A percentile compares a stretch with the other conserved stretches of the same genome.
These are phyloP conservation scores for Hybos culiciformis DNA, from an alignment of 2,888 invertebrate species.

Conservation along the genomic window DNA sequence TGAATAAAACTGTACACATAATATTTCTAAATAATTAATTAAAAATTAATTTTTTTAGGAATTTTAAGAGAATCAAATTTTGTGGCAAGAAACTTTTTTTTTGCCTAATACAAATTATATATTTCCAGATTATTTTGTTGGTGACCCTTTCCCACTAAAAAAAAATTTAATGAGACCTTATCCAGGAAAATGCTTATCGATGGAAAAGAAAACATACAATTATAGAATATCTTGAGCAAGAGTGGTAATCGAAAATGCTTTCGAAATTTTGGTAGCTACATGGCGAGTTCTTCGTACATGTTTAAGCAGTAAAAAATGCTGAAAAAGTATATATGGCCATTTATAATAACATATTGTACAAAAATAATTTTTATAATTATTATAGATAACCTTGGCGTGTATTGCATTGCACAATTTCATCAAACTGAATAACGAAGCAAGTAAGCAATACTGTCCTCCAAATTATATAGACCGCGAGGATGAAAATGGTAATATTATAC, in stretches of 20 bases:
- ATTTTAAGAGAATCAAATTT: not conserved
- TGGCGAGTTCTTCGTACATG: conserved; percentile 1
- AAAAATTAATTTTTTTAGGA: no score
- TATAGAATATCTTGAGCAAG: conserved; percentile 12
- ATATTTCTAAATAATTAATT: no score
- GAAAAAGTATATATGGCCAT: not conserved
- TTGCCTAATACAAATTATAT: not conserved
- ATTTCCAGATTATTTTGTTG: conserved; percentile 8
- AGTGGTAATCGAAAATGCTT: conserved; percentile 9
- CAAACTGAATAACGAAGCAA: not conserved
- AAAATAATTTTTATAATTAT: no score
- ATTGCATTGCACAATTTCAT: not conserved
- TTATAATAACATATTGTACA: no score
- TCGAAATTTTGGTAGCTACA: conserved; percentile 12
- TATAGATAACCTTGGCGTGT: not conserved
- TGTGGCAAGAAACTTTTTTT: no score
- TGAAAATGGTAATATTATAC: not conserved
- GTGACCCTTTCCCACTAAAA: conserved; percentile 14
- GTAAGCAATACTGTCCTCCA: not conserved
- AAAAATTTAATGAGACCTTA: conserved; percentile 8
- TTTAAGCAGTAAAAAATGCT: not conserved
- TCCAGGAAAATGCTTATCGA: not conserved
- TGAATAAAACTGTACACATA: no score
- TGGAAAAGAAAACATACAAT: conserved; percentile 6
- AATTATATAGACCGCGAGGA: conserved; percentile 1